Evolutionary conservation across 2,797 vertebrate species (phyloP).

Genomic region (Taeniopygia guttata): DNA sequence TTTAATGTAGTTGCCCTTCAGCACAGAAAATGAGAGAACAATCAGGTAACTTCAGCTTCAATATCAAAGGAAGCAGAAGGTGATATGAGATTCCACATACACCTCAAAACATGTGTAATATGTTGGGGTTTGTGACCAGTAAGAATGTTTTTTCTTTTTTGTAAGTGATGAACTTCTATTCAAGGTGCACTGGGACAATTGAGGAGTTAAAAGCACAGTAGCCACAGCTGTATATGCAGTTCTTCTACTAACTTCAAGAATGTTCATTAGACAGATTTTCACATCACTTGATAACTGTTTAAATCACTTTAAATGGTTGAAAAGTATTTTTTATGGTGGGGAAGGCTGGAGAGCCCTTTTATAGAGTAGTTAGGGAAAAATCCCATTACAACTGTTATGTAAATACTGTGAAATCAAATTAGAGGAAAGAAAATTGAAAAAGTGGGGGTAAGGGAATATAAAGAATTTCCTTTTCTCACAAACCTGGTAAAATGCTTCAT

Average conservation of each 20-base stretch:
- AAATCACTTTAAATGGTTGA: neutral
- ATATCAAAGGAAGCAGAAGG: neutral
- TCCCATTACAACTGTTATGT: neutral
- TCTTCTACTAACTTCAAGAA: neutral
- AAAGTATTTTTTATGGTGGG: neutral
- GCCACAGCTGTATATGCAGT: neutral
- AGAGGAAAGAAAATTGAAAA: neutral
- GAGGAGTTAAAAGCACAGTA: neutral
- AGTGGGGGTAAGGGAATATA: neutral
- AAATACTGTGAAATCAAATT: conserved; percentile 29
- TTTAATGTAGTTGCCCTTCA: neutral
- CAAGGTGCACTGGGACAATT: neutral
- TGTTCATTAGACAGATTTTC: neutral
- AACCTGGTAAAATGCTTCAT: neutral
- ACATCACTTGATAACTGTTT: neutral
- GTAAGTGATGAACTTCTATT: neutral
- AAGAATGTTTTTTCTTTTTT: neutral
- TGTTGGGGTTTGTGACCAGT: neutral
- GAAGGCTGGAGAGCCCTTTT: neutral
- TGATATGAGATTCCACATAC: neutral
- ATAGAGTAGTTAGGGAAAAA: neutral
- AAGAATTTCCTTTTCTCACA: neutral
- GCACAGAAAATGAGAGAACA: neutral
- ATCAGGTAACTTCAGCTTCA: neutral
- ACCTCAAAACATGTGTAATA: neutral